Evolutionary conservation across 2,888 invertebrate species (phyloP).

Genomic region (Cephonodes hylas): DNA sequence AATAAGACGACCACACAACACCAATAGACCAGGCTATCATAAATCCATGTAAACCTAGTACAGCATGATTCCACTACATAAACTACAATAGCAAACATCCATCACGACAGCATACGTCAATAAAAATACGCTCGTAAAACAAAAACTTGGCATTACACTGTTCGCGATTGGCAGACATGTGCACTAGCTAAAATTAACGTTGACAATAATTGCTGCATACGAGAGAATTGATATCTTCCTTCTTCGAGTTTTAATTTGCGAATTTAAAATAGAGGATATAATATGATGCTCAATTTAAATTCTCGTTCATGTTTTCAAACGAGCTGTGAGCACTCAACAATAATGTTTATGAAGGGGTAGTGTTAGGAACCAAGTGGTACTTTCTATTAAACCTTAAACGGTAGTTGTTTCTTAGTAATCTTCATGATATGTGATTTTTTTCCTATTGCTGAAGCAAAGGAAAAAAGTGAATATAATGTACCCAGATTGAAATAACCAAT

Average conservation of each 20-base stretch:
- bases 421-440: neutral
- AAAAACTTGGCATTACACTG: constrained; percentile 33
- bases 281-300: neutral
- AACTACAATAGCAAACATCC: neutral
- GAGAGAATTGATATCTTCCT: constrained; percentile 21
- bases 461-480: neutral
- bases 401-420: neutral
- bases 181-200: constrained; percentile 28
- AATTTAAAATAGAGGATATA: neutral
- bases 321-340: neutral
- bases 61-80: no score
- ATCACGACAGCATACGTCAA: neutral
- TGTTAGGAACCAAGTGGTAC: neutral
- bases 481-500: no score
- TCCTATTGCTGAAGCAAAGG: neutral
- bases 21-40: no score
- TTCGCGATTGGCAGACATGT: constrained; percentile 32
- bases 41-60: no score
- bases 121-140: constrained; percentile 14
- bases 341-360: neutral
- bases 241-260: neutral
- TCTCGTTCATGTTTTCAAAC: neutral
- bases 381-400: neutral
- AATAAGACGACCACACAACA: no score
- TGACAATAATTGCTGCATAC: constrained; percentile 24